phyloP scores from a whole-genome alignment of 1,140 invertebrate species.

The Antheraea mylitta region DNA sequence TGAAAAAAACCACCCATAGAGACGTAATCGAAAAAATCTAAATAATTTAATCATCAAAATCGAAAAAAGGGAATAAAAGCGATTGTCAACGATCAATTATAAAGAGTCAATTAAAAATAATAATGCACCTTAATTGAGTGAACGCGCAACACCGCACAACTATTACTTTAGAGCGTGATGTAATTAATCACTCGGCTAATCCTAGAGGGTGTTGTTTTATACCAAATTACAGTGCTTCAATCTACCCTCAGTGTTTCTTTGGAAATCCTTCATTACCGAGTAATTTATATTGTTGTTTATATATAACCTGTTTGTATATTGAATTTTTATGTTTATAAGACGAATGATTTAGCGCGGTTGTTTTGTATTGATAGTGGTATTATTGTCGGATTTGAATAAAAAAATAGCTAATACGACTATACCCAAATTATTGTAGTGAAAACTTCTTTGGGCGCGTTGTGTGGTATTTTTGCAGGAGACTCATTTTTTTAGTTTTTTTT shows the following conservation, averaged over 20 bases:
- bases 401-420: too few species aligned
- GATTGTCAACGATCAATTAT: too few species aligned
- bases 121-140: neutral
- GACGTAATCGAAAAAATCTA: too few species aligned
- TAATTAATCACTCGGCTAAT: slow-evolving; percentile 4
- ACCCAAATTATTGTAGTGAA: too few species aligned
- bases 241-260: neutral
- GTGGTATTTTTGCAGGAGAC: too few species aligned
- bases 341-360: neutral
- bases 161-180: neutral
- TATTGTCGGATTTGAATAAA: too few species aligned
- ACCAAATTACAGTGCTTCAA: slow-evolving; percentile 1
- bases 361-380: too few species aligned
- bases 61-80: too few species aligned
- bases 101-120: neutral
- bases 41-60: too few species aligned
- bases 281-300: slow-evolving; percentile 1
- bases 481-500: too few species aligned
- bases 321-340: neutral
- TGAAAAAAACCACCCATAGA: too few species aligned
- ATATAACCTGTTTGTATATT: neutral
- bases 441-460: too few species aligned
- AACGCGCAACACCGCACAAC: neutral
- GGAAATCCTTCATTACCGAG: slow-evolving; percentile 3
- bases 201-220: slow-evolving; percentile 2